Conservation (phyloP, 2,797 vertebrate genomes). For the Eidolon dupreanum region DNA sequence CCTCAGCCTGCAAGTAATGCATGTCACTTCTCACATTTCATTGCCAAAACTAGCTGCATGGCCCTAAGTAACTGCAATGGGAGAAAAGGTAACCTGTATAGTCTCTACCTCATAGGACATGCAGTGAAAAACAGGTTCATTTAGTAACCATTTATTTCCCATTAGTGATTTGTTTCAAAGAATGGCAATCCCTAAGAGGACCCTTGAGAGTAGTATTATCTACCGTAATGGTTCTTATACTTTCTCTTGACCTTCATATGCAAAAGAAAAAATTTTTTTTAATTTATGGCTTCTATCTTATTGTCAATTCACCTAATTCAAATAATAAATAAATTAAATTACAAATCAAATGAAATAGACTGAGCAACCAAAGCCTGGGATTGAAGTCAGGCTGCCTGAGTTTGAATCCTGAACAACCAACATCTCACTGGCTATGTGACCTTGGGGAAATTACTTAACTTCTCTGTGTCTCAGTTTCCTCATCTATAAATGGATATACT, state of each 20-base stretch:
- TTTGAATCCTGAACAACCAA: not conserved
- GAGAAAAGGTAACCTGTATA: not conserved
- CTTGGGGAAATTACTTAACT: not conserved
- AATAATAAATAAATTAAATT: constrained; percentile 19
- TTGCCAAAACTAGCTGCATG: not conserved
- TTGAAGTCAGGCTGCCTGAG: not conserved
- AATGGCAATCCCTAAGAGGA: not conserved
- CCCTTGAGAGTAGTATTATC: not conserved
- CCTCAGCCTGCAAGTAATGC: no score
- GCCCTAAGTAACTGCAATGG: not conserved
- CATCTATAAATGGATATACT: not conserved
- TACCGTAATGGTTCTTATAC: not conserved
- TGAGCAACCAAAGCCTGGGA: not conserved
- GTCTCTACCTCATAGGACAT: not conserved
- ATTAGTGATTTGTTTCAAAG: not conserved
- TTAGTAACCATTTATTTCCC: not conserved
- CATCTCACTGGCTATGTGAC: not conserved
- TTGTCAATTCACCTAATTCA: not conserved
- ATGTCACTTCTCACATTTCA: not conserved
- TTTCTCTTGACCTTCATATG: not conserved
- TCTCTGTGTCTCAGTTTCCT: not conserved
- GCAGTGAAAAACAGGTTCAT: not conserved
- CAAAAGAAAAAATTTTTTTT: not conserved
- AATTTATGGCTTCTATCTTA: not conserved
- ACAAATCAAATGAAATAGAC: not conserved